Percentiles rank a stretch among this genome's conserved stretches.
Conservation (phyloP, 2,113 vertebrate species). For the Oryzias woworae region DNA sequence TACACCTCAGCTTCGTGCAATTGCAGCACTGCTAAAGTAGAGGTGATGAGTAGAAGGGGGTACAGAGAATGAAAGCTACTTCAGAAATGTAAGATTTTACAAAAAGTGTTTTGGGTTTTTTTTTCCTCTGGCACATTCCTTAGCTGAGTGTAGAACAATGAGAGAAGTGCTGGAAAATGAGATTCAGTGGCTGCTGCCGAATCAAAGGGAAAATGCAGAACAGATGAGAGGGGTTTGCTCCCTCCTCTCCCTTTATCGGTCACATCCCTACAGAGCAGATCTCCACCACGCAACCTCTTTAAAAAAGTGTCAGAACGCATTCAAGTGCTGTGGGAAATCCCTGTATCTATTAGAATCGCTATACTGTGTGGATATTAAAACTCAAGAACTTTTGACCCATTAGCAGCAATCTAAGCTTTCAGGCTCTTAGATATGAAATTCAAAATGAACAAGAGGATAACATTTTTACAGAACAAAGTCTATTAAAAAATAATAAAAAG, state of each 20-base stretch:
- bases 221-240: slow-evolving; percentile 73
- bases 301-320: slow-evolving; percentile 40
- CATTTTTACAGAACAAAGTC: too few species aligned
- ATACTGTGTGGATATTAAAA: too few species aligned
- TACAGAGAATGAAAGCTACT: slow-evolving; percentile 29
- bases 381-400: too few species aligned
- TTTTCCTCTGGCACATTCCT: slow-evolving; percentile 46
- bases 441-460: too few species aligned
- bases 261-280: slow-evolving; percentile 71
- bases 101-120: slow-evolving; percentile 23
- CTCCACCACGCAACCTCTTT: slow-evolving; percentile 31
- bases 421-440: too few species aligned
- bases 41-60: neutral
- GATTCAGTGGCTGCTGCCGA: slow-evolving; percentile 71
- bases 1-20: slow-evolving; percentile 22
- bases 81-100: slow-evolving; percentile 34
- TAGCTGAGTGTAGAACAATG: slow-evolving; percentile 65
- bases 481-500: too few species aligned
- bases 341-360: neutral
- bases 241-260: slow-evolving; percentile 67
- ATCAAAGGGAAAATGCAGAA: slow-evolving; percentile 77
- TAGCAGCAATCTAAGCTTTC: too few species aligned
- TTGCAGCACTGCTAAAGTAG: neutral
- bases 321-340: slow-evolving; percentile 36
- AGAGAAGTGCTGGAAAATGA: slow-evolving; percentile 70